These are phyloP conservation scores for Ophioderma brevispina DNA, from an alignment of 35 echinoderm and acorn worm species.

Conservation along the genomic window DNA sequence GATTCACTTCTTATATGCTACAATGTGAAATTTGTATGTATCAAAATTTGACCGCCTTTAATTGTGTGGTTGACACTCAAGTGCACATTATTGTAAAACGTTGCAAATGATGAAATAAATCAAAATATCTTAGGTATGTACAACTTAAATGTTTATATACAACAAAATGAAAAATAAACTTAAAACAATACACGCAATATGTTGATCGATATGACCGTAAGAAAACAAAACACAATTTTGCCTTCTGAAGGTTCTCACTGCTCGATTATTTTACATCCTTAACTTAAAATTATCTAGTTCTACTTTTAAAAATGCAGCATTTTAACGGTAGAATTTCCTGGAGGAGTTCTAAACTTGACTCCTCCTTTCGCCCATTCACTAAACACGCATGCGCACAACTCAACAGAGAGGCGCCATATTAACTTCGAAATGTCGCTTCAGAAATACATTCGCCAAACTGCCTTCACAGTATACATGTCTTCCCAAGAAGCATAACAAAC, in stretches of 20 bases:
- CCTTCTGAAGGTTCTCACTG: neutral
- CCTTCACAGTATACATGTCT: neutral
- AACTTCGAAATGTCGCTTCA: neutral
- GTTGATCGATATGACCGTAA: neutral
- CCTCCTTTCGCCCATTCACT: neutral
- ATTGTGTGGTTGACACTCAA: neutral
- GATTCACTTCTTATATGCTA: too few relatives aligned
- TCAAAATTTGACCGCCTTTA: neutral
- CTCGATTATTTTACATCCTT: too few relatives aligned
- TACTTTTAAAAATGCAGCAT: neutral
- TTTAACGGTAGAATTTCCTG: neutral
- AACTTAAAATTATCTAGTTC: neutral
- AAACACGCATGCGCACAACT: too few relatives aligned
- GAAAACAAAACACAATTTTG: neutral
- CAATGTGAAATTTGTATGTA: neutral
- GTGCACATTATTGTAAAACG: neutral
- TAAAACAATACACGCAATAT: neutral
- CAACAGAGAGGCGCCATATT: neutral
- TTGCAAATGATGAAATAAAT: neutral
- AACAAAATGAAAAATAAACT: neutral
- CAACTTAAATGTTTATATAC: neutral
- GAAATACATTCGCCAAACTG: neutral
- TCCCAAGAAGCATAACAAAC: neutral
- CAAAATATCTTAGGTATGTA: neutral
- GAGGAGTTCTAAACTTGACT: neutral